A percentile compares a stretch with the other conserved stretches of the same genome.
Conservation (phyloP, 2,113 vertebrate genomes). For the Axis porcinus region DNA sequence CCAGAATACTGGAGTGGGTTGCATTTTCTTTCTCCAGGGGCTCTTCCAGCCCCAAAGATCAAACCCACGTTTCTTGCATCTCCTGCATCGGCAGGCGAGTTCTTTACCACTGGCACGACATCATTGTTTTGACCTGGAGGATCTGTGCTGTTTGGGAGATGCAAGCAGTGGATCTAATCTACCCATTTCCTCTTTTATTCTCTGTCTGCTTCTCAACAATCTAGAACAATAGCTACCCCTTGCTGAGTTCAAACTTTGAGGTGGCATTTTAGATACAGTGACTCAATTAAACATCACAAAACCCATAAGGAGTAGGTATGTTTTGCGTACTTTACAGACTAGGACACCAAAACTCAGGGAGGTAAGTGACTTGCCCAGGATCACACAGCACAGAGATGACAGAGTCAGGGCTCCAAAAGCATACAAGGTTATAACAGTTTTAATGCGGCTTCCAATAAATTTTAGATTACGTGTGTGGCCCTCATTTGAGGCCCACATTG, state of each 20-base stretch:
- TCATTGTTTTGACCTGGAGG: too few relatives aligned
- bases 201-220: not conserved
- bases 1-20: not conserved
- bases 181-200: not conserved
- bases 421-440: not conserved
- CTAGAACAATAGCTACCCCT: not conserved
- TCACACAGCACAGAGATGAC: not conserved
- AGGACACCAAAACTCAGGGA: not conserved
- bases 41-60: not conserved
- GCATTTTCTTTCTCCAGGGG: not conserved
- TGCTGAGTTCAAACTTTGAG: accelerated
- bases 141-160: not conserved
- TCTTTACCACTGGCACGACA: not conserved
- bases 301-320: not conserved
- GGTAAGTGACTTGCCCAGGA: not conserved
- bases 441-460: not conserved
- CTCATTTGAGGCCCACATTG: not conserved
- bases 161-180: accelerated
- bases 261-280: not conserved
- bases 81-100: accelerated
- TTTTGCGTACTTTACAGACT: not conserved
- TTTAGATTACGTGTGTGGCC: too few relatives aligned
- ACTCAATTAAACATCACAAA: not conserved
- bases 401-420: not conserved
- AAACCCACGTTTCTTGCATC: not conserved